Evolutionary conservation across 2,888 invertebrate genomes (phyloP), one percentile per base, ranked within the genome.

Genomic region (Mythimna vitellina): DNA sequence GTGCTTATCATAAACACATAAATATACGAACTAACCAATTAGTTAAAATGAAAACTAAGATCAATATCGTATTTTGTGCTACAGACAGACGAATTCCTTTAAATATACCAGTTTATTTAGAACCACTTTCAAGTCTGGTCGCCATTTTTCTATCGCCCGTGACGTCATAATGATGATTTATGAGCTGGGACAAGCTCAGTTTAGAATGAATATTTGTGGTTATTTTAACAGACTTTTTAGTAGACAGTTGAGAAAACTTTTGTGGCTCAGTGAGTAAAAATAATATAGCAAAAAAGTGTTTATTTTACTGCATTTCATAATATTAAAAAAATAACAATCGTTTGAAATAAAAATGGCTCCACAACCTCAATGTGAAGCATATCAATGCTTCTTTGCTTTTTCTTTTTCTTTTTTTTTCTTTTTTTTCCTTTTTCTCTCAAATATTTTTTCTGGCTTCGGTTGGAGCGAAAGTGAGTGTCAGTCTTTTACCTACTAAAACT

Each of bases 151-250:
- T 73, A 62, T 75, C 60, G 71, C 49, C 70, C 73, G 75, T 85
- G 84, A 86, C 86, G 82, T 82, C 65, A 84, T 86, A 82, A 86
- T 78, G 75, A 84, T 86, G 82, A 85, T 85, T 86, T 84, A 85
- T 68, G 76, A 66, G 49, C 38, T 58, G 29, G n/a, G 69, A 67
- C 76, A 73, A n/a, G 73, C 85, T 76, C 17, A 67, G 76, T 77
- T 77, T 82, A 84, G 73, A 82, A 82, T 56, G 25, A 12, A 42
- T 65, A 38, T 68, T 63, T 32, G 60, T 67, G 69, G 51, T 49
- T 53, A n/a, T 76, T 76, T 8, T 42, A 9, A 77, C 57, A 62
- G 57, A 49, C 53, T 14, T 46, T 6, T 35, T 53, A 65, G 3
- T 51, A 35, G 17, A 1, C 46, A 46, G 46, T 14, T 46, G 46